Evolutionary conservation across 2,888 invertebrate genomes (phyloP).

Genomic region (Callyntrura sp.): DNA sequence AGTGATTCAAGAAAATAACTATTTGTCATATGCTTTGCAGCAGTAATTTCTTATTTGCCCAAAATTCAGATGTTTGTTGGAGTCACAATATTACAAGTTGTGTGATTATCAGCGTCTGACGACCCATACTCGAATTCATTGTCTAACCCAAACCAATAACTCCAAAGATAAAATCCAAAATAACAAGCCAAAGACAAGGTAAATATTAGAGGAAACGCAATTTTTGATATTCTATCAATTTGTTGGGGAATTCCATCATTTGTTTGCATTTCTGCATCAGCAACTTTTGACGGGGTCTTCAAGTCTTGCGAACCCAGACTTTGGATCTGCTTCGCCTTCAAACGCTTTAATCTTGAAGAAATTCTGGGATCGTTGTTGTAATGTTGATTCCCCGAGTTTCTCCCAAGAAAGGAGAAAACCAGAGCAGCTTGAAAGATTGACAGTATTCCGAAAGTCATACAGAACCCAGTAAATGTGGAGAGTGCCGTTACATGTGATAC

Average conservation of each 20-base stretch:
- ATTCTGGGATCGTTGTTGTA: neutral
- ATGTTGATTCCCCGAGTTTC: no score
- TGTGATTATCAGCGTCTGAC: no score
- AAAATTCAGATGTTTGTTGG: no score
- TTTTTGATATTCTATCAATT: slow-evolving; percentile 63
- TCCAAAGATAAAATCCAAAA: slow-evolving; percentile 3
- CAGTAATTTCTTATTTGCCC: no score
- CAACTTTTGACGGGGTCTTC: neutral
- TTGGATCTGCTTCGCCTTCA: neutral
- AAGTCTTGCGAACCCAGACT: no score
- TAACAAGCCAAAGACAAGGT: neutral
- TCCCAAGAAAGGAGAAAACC: slow-evolving; percentile 18
- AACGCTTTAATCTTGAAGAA: neutral
- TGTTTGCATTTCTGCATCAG: neutral
- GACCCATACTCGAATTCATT: neutral
- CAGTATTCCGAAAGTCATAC: slow-evolving; percentile 34
- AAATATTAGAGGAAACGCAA: slow-evolving; percentile 55
- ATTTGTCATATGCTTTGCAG: no score
- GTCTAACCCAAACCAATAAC: neutral
- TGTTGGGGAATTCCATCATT: no score
- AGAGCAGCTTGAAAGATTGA: slow-evolving; percentile 66
- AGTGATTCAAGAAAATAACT: no score
- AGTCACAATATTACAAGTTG: neutral
- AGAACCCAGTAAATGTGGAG: slow-evolving; percentile 44
- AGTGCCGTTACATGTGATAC: slow-evolving; percentile 63